Conservation (phyloP, 2,797 vertebrate species). For the Clarias fuscus region DNA sequence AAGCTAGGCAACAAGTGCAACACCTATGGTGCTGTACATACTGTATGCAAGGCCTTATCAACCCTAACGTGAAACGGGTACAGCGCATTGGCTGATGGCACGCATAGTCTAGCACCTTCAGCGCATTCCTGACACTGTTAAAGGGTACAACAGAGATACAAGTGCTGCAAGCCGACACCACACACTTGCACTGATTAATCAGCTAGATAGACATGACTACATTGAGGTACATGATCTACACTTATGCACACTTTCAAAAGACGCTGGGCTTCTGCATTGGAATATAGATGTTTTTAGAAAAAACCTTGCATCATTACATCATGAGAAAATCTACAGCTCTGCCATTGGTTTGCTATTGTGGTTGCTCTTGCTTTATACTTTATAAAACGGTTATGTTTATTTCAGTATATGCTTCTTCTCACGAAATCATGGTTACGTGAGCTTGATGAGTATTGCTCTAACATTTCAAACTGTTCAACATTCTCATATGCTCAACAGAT, state of each 20-base stretch:
- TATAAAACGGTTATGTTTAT: not conserved
- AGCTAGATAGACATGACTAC: not conserved
- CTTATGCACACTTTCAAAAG: not conserved
- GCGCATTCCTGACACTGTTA: not conserved
- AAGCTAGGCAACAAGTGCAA: too few species aligned
- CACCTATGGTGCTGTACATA: too few species aligned
- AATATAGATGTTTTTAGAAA: not conserved
- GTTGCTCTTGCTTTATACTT: not conserved
- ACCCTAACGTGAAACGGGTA: too few species aligned
- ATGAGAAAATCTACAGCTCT: not conserved
- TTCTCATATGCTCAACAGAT: conserved; percentile 36
- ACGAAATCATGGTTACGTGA: not conserved
- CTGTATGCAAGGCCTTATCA: too few species aligned
- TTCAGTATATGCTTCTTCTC: not conserved
- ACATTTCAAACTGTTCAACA: not conserved
- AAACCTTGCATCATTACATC: not conserved
- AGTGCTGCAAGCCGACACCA: not conserved
- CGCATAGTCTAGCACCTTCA: too few species aligned
- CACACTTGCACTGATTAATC: not conserved
- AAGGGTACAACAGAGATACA: not conserved
- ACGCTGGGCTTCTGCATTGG: not conserved
- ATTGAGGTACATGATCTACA: not conserved
- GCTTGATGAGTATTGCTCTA: not conserved
- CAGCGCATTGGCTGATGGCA: too few species aligned
- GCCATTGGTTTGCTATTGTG: not conserved